A percentile compares a stretch with the other conserved stretches of the same genome.
These are phyloP conservation scores for Melospiza georgiana DNA, from an alignment of 2,113 vertebrate genomes.

Conservation along the genomic window DNA sequence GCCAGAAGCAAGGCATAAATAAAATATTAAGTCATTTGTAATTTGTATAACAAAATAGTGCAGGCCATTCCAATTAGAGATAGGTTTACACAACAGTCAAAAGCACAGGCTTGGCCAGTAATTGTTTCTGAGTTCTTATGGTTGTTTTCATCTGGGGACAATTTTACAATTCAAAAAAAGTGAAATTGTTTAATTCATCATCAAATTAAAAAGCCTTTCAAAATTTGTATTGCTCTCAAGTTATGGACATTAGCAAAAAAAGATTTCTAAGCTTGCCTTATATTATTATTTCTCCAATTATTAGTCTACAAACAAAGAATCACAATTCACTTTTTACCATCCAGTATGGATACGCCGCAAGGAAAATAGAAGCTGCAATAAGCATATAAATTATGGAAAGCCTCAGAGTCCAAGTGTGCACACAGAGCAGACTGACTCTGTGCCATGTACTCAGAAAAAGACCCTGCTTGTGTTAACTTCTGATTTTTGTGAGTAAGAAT, in stretches of 20 bases:
- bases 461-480: neutral
- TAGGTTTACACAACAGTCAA: neutral
- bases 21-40: neutral
- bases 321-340: neutral
- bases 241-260: neutral
- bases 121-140: neutral
- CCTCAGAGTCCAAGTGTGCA: neutral
- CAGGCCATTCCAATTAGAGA: neutral
- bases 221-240: neutral
- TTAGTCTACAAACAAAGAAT: neutral
- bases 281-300: neutral
- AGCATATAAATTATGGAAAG: neutral
- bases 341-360: neutral
- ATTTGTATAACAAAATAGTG: neutral
- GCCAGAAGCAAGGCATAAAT: neutral
- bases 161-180: neutral
- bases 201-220: neutral
- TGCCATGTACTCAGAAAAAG: neutral
- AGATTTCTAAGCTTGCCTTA: neutral
- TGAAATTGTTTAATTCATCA: neutral
- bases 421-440: neutral
- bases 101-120: neutral
- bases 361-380: neutral
- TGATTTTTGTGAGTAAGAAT: neutral
- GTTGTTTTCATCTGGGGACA: neutral